These are phyloP conservation scores for Petromus typicus DNA, from an alignment of 2,113 vertebrate species.

Conservation along the genomic window DNA sequence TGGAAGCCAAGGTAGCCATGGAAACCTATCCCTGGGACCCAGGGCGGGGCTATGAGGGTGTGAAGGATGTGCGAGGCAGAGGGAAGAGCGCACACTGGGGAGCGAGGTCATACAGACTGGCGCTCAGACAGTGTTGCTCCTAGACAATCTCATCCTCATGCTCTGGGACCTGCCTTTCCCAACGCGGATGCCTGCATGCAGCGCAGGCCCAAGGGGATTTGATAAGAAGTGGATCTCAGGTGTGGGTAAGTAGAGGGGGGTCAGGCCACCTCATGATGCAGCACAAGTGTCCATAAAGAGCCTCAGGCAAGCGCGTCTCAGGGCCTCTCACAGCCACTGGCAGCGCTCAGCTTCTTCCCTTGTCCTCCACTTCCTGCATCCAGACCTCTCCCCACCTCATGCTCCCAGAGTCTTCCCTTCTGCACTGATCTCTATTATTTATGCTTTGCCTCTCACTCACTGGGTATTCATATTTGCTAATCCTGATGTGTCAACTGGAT, in stretches of 20 bases:
- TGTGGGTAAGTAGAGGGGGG: neutral
- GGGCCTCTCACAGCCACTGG: neutral
- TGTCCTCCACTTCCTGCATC: neutral
- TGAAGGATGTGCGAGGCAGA: neutral
- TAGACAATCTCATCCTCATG: neutral
- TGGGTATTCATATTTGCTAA: neutral
- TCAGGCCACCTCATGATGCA: neutral
- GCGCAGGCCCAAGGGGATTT: neutral
- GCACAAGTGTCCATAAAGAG: neutral
- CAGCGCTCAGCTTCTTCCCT: neutral
- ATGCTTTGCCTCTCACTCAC: neutral
- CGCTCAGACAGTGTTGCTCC: neutral
- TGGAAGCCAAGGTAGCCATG: constrained; percentile 49
- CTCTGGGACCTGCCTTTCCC: neutral
- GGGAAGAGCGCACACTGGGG: neutral
- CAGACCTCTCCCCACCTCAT: neutral
- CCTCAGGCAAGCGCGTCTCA: neutral
- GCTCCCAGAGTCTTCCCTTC: neutral
- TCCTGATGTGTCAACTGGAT: neutral
- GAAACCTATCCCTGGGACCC: constrained; percentile 42
- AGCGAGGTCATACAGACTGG: neutral
- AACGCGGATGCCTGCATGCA: neutral
- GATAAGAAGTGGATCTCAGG: neutral
- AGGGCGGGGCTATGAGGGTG: neutral
- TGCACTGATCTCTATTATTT: neutral